These are phyloP conservation scores for Meliscaeva auricollis DNA, from an alignment of 2,888 invertebrate genomes.

Conservation along the genomic window DNA sequence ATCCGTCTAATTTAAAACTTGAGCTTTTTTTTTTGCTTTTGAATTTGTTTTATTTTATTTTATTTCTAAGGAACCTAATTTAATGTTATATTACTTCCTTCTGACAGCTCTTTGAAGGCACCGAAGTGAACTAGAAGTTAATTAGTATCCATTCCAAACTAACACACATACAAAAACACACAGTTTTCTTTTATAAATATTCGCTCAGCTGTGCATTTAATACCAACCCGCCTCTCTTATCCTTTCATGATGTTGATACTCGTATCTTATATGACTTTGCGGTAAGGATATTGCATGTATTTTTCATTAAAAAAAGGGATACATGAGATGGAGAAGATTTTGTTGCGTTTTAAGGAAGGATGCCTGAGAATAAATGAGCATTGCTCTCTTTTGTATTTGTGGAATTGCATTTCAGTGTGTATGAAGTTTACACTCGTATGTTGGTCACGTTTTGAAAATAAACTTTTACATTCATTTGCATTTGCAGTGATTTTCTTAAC, in stretches of 20 bases:
- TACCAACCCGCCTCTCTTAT: neutral
- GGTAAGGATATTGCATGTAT: constrained; percentile 15
- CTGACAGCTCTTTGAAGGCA: constrained; percentile 5
- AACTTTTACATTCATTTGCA: constrained; percentile 1
- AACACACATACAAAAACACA: neutral
- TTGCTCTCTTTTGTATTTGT: neutral
- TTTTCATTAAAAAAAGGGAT: constrained; percentile 14
- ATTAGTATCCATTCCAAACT: constrained; percentile 21
- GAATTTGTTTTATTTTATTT: neutral
- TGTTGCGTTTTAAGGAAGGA: constrained; percentile 22
- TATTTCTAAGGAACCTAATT: neutral
- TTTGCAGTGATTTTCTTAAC: constrained; percentile 4
- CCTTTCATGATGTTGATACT: neutral
- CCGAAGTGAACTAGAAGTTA: constrained; percentile 25
- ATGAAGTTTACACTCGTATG: neutral
- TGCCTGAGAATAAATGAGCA: constrained; percentile 13
- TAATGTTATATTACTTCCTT: constrained; percentile 8
- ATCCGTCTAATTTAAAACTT: constrained; percentile 13
- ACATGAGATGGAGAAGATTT: neutral
- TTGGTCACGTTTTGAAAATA: constrained; percentile 27
- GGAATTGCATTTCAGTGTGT: neutral
- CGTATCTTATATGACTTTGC: constrained; percentile 1
- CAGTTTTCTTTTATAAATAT: constrained; percentile 14
- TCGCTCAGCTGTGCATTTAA: constrained; percentile 14
- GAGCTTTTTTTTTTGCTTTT: neutral